A percentile compares a stretch with the other conserved stretches of the same genome.
Conservation (phyloP, 1,140 invertebrate genomes). For the Charaxes varanes region DNA sequence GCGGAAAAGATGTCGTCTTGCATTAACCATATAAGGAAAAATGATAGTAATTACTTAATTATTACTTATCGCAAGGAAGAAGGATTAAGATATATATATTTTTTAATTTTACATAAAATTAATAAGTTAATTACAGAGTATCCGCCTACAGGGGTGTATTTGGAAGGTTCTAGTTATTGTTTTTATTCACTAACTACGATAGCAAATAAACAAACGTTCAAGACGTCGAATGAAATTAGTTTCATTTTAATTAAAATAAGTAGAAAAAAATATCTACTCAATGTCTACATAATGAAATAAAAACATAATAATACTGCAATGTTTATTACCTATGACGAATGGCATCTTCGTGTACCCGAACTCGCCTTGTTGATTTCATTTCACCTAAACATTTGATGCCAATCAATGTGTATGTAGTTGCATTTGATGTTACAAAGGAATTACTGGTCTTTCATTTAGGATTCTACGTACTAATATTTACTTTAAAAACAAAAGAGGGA, state of each 20-base stretch:
- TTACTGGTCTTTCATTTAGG: too few relatives aligned
- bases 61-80: too few relatives aligned
- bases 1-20: too few relatives aligned
- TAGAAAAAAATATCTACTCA: slow-evolving; percentile 37
- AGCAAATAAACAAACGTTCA: slow-evolving; percentile 21
- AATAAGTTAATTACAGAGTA: neutral
- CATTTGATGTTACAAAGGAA: neutral
- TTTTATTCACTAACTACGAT: slow-evolving; percentile 23
- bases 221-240: slow-evolving; percentile 19
- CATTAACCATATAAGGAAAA: too few relatives aligned
- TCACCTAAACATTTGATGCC: slow-evolving; percentile 71
- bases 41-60: too few relatives aligned
- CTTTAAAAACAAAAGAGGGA: too few relatives aligned
- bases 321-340: slow-evolving; percentile 70
- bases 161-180: slow-evolving; percentile 9
- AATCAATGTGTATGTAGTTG: slow-evolving; percentile 50
- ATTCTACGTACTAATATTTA: too few relatives aligned
- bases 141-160: neutral
- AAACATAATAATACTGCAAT: slow-evolving; percentile 41
- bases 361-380: slow-evolving; percentile 70
- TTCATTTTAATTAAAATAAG: slow-evolving; percentile 17
- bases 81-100: too few relatives aligned
- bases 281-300: slow-evolving; percentile 46
- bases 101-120: too few relatives aligned
- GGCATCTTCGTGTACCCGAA: slow-evolving; percentile 70